Evolutionary conservation across 1,140 invertebrate species (phyloP).

Genomic region (Euwallacea fornicatus): DNA sequence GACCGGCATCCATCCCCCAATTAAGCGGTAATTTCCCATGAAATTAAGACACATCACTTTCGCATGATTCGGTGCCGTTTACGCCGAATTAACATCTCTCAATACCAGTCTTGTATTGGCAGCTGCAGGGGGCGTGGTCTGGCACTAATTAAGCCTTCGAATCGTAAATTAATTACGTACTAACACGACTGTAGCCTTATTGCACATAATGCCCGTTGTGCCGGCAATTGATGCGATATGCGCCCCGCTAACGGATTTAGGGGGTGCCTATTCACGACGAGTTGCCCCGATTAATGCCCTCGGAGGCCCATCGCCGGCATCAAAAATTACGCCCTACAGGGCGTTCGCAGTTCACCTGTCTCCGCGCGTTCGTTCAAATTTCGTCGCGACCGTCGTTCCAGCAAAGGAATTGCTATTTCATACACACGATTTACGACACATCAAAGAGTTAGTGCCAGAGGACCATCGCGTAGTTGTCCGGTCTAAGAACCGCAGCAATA

Average conservation of each 20-base stretch:
- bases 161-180: conserved; percentile 34
- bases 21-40: conserved; percentile 19
- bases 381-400: not conserved
- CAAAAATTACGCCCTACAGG: not conserved
- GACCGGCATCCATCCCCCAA: not conserved
- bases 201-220: conserved; percentile 1
- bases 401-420: not conserved
- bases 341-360: not conserved
- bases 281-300: not conserved
- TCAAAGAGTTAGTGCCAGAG: conserved; percentile 6
- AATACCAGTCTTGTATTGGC: conserved; percentile 21
- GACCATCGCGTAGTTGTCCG: not conserved
- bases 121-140: conserved; percentile 21
- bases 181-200: conserved; percentile 19
- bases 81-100: conserved; percentile 28
- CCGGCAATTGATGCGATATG: conserved; percentile 8
- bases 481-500: conserved; percentile 11
- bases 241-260: not conserved
- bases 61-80: conserved; percentile 19
- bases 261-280: not conserved
- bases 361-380: not conserved
- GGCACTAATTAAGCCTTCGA: conserved; percentile 26
- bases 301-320: not conserved
- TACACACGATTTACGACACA: conserved; percentile 18
- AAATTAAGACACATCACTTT: conserved; percentile 16